Percentiles rank a stretch among this genome's conserved stretches.
phyloP scores from a whole-genome alignment of 2,797 vertebrate genomes.

The Cuculus canorus region DNA sequence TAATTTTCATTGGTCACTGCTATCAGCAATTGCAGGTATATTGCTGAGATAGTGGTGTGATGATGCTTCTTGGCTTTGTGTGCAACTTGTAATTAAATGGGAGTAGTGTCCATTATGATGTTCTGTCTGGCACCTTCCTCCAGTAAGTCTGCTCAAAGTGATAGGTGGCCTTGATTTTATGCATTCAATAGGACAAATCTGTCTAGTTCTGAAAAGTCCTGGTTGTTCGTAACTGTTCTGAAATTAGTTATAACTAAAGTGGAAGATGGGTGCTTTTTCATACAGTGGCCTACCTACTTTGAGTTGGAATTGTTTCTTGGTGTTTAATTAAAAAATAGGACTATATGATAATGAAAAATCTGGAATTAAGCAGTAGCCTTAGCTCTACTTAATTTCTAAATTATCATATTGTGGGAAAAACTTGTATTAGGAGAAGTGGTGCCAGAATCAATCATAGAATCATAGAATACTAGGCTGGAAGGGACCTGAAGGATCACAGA shows the following conservation, averaged over 20 bases:
- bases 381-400: neutral
- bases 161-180: neutral
- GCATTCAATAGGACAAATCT: neutral
- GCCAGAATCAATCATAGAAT: no score
- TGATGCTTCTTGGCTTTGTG: neutral
- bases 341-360: neutral
- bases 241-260: neutral
- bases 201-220: neutral
- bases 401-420: neutral
- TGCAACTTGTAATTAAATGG: neutral
- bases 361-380: neutral
- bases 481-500: no score
- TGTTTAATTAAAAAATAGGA: neutral
- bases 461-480: no score
- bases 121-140: neutral
- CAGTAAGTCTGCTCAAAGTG: neutral
- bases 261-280: neutral
- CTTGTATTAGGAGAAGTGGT: neutral
- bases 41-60: neutral
- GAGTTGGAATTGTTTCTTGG: neutral
- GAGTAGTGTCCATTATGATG: rapidly evolving
- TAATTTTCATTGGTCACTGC: neutral
- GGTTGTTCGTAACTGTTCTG: neutral
- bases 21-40: neutral
- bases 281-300: neutral